Percentiles rank a stretch among this genome's conserved stretches.
These are phyloP conservation scores for Patella caerulea DNA, from an alignment of 2,888 invertebrate genomes.

Conservation along the genomic window DNA sequence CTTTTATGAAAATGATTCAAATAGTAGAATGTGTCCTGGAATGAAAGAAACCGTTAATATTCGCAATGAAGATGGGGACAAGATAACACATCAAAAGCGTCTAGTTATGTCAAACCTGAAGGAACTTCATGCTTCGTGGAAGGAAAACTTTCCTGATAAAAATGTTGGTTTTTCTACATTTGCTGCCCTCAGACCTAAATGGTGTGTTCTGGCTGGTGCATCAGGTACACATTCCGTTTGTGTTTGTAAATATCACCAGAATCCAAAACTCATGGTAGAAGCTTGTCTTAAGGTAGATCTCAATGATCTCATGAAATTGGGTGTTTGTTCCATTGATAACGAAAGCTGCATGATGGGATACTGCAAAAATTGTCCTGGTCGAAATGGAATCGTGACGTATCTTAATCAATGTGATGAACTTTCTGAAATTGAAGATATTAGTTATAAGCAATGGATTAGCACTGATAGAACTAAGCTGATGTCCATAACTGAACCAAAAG, in stretches of 20 bases:
- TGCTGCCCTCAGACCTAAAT: conserved; percentile 4
- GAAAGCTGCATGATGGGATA: too few relatives aligned
- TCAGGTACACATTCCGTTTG: too few relatives aligned
- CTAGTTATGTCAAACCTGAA: not conserved
- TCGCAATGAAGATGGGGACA: not conserved
- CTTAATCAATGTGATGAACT: conserved; percentile 21
- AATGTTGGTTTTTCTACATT: not conserved
- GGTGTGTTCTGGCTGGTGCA: conserved; percentile 13
- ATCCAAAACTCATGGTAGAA: too few relatives aligned
- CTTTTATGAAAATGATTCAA: not conserved
- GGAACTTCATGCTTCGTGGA: conserved; percentile 1
- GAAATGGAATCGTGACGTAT: too few relatives aligned
- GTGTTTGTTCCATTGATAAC: too few relatives aligned
- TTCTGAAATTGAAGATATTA: conserved; percentile 12
- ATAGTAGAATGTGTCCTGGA: not conserved
- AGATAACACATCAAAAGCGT: not conserved
- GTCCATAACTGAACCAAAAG: too few relatives aligned
- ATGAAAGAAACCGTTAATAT: not conserved
- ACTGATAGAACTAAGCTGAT: too few relatives aligned
- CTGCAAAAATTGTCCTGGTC: too few relatives aligned
- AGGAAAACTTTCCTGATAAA: not conserved
- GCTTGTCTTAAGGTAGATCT: too few relatives aligned
- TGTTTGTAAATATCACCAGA: too few relatives aligned
- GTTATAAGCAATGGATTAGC: conserved; percentile 16
- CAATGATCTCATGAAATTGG: too few relatives aligned